Conservation (phyloP, 2,888 invertebrate species). For the Petrolisthes cinctipes region DNA sequence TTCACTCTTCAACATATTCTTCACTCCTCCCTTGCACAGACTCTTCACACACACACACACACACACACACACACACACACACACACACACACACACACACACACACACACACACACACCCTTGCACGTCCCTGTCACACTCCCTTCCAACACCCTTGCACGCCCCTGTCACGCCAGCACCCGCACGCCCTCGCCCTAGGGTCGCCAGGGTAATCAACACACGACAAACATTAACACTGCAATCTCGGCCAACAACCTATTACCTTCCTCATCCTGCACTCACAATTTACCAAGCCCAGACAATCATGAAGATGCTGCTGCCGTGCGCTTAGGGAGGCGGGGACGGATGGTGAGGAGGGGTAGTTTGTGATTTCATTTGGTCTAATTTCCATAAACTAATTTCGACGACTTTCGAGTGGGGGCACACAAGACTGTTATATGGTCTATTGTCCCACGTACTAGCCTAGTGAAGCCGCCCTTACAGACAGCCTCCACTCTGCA, state of each 20-base stretch:
- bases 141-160: neutral
- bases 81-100: neutral
- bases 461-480: neutral
- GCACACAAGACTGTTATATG: neutral
- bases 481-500: neutral
- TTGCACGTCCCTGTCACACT: neutral
- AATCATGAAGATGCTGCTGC: slow-evolving; percentile 12
- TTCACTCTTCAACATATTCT: too few species aligned
- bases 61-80: neutral
- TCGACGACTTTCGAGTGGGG: slow-evolving; percentile 12
- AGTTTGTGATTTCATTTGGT: slow-evolving; percentile 30
- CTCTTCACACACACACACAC: neutral
- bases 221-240: slow-evolving; percentile 10
- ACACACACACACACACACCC: neutral
- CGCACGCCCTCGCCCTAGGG: slow-evolving; percentile 4
- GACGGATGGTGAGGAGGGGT: slow-evolving; percentile 12
- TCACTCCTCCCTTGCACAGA: neutral
- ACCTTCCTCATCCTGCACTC: slow-evolving; percentile 15
- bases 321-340: neutral
- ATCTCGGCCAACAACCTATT: slow-evolving; percentile 3
- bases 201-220: slow-evolving; percentile 10
- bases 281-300: slow-evolving; percentile 6
- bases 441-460: slow-evolving; percentile 21
- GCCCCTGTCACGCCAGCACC: neutral
- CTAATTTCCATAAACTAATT: slow-evolving; percentile 47